A percentile compares a stretch with the other conserved stretches of the same genome.
phyloP scores from a whole-genome alignment of 2,888 invertebrate genomes.

The Synergus itoensis region DNA sequence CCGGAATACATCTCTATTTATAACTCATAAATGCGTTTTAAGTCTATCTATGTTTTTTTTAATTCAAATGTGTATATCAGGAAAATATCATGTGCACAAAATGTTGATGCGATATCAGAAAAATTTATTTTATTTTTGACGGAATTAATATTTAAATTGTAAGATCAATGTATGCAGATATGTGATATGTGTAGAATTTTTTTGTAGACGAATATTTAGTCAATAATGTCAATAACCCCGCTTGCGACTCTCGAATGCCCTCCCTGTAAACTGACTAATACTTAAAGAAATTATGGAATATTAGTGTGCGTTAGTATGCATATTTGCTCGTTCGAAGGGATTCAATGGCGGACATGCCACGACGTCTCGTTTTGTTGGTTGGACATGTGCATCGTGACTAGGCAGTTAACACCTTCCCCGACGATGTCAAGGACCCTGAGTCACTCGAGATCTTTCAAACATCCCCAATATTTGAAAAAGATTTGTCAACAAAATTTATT shows the following conservation, averaged over 20 bases:
- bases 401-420: slow-evolving; percentile 67
- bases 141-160: too few relatives aligned
- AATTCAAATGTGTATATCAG: neutral
- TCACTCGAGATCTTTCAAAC: slow-evolving; percentile 49
- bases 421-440: slow-evolving; percentile 57
- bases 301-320: slow-evolving; percentile 49
- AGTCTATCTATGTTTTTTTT: neutral
- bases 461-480: neutral
- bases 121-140: too few relatives aligned
- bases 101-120: neutral
- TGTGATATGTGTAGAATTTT: neutral
- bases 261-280: neutral
- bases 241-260: slow-evolving; percentile 55
- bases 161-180: too few relatives aligned
- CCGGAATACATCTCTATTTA: neutral
- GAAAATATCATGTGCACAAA: neutral
- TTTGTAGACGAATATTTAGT: slow-evolving; percentile 64
- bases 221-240: slow-evolving; percentile 70
- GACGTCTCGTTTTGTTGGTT: slow-evolving; percentile 59
- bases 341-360: slow-evolving; percentile 58
- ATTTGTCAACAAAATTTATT: neutral
- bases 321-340: slow-evolving; percentile 49
- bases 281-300: slow-evolving; percentile 22
- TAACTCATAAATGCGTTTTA: neutral
- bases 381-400: slow-evolving; percentile 72